Evolutionary conservation across 2,888 invertebrate species (phyloP).

Genomic region (Oscheius sp.): DNA sequence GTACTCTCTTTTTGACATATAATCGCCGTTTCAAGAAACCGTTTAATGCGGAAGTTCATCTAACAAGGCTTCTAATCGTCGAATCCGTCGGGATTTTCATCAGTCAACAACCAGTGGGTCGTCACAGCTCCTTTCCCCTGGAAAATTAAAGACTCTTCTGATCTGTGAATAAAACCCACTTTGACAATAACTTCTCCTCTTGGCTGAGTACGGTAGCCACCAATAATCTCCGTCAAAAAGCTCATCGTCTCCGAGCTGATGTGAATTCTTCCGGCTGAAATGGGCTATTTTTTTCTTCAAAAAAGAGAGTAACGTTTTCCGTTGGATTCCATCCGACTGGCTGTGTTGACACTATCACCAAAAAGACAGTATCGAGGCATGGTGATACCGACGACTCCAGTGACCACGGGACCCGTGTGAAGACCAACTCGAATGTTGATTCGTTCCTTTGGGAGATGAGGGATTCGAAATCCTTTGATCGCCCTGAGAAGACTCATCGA

Average conservation of each 20-base stretch:
- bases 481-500: constrained; percentile 53
- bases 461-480: constrained; percentile 55
- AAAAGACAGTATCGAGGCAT: constrained; percentile 67
- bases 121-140: constrained; percentile 55
- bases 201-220: constrained; percentile 62
- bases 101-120: constrained; percentile 49
- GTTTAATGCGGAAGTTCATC: too few species aligned
- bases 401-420: constrained; percentile 56
- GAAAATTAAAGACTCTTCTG: neutral
- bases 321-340: constrained; percentile 65
- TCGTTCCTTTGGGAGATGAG: constrained; percentile 61
- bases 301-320: constrained; percentile 56
- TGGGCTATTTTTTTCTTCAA: neutral
- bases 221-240: constrained; percentile 61
- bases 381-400: constrained; percentile 61
- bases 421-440: constrained; percentile 63
- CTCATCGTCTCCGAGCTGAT: constrained; percentile 61
- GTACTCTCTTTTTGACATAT: neutral
- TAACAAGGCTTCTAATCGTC: constrained; percentile 22
- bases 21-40: neutral
- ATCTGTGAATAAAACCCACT: constrained; percentile 21
- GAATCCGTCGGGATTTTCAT: constrained; percentile 15
- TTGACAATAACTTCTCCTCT: constrained; percentile 67
- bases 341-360: constrained; percentile 67
- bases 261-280: constrained; percentile 62